phyloP scores from a whole-genome alignment of 2,888 invertebrate species.

The Hydropsyche betteni region DNA sequence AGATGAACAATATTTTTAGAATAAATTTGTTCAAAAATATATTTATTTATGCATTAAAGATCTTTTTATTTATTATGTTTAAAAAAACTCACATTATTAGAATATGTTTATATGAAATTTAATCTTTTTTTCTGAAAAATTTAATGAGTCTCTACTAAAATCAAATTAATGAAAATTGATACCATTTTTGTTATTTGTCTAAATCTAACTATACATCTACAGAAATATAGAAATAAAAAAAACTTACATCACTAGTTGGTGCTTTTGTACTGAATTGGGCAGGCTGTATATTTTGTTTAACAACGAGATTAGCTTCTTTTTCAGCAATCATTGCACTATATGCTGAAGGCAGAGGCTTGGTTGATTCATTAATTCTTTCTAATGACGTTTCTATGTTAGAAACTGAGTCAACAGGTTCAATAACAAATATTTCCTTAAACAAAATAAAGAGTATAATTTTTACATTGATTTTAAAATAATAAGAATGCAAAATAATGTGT shows the following conservation, averaged over 20 bases:
- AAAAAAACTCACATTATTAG: no score
- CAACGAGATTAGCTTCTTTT: conserved; percentile 57
- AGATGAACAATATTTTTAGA: not conserved
- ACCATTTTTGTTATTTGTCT: no score
- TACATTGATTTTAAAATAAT: not conserved
- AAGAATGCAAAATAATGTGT: not conserved
- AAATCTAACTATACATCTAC: no score
- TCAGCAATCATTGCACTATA: conserved; percentile 62
- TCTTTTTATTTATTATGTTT: no score
- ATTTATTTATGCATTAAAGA: not conserved
- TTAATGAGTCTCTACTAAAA: no score
- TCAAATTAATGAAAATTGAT: no score
- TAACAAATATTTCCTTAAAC: conserved; percentile 49
- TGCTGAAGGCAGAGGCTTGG: conserved; percentile 46
- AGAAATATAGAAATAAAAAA: not conserved
- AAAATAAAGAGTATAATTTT: not conserved
- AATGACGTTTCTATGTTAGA: conserved; percentile 4
- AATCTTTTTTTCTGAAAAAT: no score
- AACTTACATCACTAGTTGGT: conserved; percentile 45
- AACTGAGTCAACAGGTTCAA: conserved; percentile 42
- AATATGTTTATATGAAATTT: no score
- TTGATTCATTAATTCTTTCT: conserved; percentile 39
- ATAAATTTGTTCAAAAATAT: not conserved
- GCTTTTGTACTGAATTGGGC: conserved; percentile 22
- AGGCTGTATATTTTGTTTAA: conserved; percentile 15